Evolutionary conservation across 2,113 vertebrate species (phyloP), one percentile per base, ranked within the genome.

Genomic region (Chionodraco myersi): DNA sequence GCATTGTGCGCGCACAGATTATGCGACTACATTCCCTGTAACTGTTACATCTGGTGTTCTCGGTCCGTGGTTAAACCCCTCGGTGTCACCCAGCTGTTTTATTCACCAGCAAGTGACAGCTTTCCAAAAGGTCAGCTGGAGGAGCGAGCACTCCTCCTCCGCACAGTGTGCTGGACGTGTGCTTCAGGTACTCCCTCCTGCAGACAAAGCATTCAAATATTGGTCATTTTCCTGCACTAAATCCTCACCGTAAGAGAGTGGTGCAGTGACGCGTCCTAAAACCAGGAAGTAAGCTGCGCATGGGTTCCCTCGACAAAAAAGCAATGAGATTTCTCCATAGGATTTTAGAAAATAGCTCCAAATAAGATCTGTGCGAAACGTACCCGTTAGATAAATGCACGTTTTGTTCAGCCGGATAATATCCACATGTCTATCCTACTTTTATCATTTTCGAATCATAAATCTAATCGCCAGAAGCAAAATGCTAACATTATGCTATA

Each of bases 51-150:
- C 0, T 5, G 64, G 45, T 80, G 64, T 63, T 82, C 48, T 70
- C 62, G 45, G 52, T 72, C 62, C 3, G 52, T 61, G 75, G 83
- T 87, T 84, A 66, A 87, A 81, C 85, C 76, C 68, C n/a, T 70
- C 13, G 14, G 9, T 51, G 36, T 86, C 75, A 49, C 76, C 71
- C 75, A 0, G 11, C 82, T 58, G 68, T 77, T 74, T 66, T 73
- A 51, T 23, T 69, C 36, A 11, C 45, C 53, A 9, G 53, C 53
- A 57, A 74, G 76, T 57, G 81, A 85, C 75, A 57, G 74, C 82
- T 80, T 70, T 85, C 77, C 79, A 58, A 89, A 89, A 88, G 91
- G 86, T 86, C 86, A 82, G 82, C 84, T 74, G 75, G 13, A 69
- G 82, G 72, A 56, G 56, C 58, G 72, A 56, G 56, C 58, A 49